phyloP scores from a whole-genome alignment of 1,140 invertebrate genomes.

The Drosophila busckii region DNA sequence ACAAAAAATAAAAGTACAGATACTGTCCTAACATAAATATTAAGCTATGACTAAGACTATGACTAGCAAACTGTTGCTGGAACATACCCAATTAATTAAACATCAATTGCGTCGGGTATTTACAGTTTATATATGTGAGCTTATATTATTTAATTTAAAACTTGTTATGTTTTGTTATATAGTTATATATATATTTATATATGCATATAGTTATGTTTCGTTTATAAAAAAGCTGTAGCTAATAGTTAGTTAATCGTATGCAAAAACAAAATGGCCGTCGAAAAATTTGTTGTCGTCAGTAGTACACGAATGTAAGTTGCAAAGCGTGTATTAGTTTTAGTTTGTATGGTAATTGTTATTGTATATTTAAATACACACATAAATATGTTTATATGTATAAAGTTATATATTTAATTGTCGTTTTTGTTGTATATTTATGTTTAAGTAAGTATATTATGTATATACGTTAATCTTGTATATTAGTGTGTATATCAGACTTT shows the following conservation, averaged over 20 bases:
- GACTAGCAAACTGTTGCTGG: too few relatives aligned
- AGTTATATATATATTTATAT: slow-evolving; percentile 15
- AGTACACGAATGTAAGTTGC: too few relatives aligned
- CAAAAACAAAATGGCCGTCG: slow-evolving; percentile 46
- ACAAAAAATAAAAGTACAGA: too few relatives aligned
- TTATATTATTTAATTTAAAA: slow-evolving; percentile 18
- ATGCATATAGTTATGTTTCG: slow-evolving; percentile 4
- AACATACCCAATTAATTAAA: too few relatives aligned
- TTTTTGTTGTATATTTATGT: slow-evolving; percentile 65
- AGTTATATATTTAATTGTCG: slow-evolving; percentile 10
- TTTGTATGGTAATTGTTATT: slow-evolving; percentile 38
- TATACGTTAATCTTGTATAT: slow-evolving; percentile 72
- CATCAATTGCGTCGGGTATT: too few relatives aligned
- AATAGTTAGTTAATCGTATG: too few relatives aligned
- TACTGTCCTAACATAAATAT: too few relatives aligned
- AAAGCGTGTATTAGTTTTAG: slow-evolving; percentile 48
- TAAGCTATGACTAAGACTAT: slow-evolving; percentile 26
- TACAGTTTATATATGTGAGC: slow-evolving; percentile 55
- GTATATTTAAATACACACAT: slow-evolving; percentile 20
- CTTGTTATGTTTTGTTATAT: slow-evolving; percentile 21
- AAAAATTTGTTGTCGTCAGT: slow-evolving; percentile 38
- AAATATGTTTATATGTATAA: slow-evolving; percentile 22
- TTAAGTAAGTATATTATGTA: slow-evolving; percentile 69
- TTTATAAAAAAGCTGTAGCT: slow-evolving; percentile 37
- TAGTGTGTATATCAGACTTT: slow-evolving; percentile 77